Percentiles rank a stretch among this genome's conserved stretches.
These are phyloP conservation scores for Drosophila trichaetosa DNA, from an alignment of 2,888 invertebrate species.

Conservation along the genomic window DNA sequence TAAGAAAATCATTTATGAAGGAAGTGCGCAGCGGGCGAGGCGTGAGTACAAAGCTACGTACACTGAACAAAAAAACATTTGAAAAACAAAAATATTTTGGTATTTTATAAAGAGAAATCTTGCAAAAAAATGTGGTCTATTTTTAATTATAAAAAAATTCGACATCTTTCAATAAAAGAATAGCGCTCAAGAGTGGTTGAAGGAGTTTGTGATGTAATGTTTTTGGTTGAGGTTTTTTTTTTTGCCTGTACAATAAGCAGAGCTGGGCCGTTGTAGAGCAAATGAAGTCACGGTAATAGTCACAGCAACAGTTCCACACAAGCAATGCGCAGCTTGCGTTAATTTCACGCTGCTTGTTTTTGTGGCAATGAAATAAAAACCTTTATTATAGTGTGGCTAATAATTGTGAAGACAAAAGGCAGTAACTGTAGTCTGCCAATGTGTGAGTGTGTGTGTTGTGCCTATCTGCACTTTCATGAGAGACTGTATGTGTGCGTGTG, in stretches of 20 bases:
- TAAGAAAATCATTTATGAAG: constrained; percentile 28
- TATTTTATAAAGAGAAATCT: background rate
- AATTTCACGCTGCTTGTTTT: constrained; percentile 54
- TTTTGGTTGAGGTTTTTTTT: background rate
- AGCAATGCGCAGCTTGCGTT: constrained; percentile 21
- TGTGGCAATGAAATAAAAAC: constrained; percentile 64
- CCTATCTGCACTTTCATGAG: background rate
- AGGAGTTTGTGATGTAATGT: background rate
- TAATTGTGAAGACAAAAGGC: constrained; percentile 54
- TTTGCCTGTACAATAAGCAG: background rate
- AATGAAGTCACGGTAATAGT: constrained; percentile 17
- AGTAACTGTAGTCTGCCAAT: constrained; percentile 12
- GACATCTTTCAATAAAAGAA: background rate
- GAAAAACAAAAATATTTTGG: background rate
- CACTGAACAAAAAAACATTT: background rate
- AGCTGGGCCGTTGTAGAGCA: background rate
- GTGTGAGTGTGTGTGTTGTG: constrained; percentile 7
- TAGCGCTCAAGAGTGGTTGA: background rate
- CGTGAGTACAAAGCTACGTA: background rate
- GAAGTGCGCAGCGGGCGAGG: background rate
- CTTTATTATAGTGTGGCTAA: constrained; percentile 60
- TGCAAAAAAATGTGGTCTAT: background rate
- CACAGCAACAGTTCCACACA: constrained; percentile 17
- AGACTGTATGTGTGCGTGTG: constrained; percentile 4
- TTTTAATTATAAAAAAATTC: background rate